A percentile compares a stretch with the other conserved stretches of the same genome.
phyloP scores from a whole-genome alignment of 2,797 vertebrate species.

The Siniperca obscura region DNA sequence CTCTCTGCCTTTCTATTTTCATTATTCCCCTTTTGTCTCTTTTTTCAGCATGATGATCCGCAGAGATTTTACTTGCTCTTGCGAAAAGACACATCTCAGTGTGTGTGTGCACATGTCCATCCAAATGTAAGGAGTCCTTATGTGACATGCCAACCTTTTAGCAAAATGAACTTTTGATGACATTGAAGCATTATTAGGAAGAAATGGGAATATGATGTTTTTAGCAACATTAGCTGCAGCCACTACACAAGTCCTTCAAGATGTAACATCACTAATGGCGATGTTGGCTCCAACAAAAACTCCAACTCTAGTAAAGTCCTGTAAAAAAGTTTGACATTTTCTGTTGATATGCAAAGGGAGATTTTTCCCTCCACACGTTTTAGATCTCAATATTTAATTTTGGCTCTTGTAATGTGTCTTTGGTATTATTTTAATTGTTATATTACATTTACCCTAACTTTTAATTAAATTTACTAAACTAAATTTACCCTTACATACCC shows the following conservation, averaged over 20 bases:
- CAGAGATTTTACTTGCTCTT: constrained; percentile 51
- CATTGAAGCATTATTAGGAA: constrained; percentile 39
- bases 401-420: no score
- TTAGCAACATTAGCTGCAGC: constrained; percentile 35
- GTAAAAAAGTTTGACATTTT: background rate
- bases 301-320: background rate
- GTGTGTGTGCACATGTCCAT: constrained; percentile 9
- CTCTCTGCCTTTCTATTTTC: constrained; percentile 71
- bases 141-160: constrained; percentile 46
- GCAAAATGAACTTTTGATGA: constrained; percentile 55
- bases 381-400: background rate
- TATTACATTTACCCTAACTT: background rate
- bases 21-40: constrained; percentile 72
- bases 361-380: no score
- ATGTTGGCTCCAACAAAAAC: background rate
- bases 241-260: background rate
- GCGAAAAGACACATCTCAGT: constrained; percentile 46
- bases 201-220: constrained; percentile 30
- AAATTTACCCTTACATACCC: no score
- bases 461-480: no score
- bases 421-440: background rate
- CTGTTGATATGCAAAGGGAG: background rate
- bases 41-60: constrained; percentile 53
- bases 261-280: background rate
- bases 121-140: constrained; percentile 38